phyloP scores from a whole-genome alignment of 2,888 invertebrate genomes.

The Acanthopleura granulata region DNA sequence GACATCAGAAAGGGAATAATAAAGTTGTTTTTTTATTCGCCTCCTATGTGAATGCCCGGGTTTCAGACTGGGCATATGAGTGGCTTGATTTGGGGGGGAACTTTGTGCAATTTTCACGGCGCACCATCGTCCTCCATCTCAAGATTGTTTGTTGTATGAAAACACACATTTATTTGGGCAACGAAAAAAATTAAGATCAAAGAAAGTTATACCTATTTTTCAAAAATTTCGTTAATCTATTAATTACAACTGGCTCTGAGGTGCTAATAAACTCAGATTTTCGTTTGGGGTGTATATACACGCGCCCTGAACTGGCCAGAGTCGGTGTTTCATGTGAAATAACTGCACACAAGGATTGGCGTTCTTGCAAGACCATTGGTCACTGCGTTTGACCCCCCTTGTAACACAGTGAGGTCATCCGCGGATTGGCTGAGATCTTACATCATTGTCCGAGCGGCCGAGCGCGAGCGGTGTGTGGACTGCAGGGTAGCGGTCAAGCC shows the following conservation, averaged over 20 bases:
- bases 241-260: background rate
- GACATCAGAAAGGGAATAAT: too few relatives aligned
- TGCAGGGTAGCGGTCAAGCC: conserved; percentile 1
- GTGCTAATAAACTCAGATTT: too few relatives aligned
- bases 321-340: too few relatives aligned
- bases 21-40: too few relatives aligned
- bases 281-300: too few relatives aligned
- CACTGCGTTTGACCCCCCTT: background rate
- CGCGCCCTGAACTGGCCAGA: too few relatives aligned
- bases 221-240: conserved; percentile 1
- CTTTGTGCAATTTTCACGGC: background rate
- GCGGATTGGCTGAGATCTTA: background rate
- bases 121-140: background rate
- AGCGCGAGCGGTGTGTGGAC: background rate
- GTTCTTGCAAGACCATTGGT: too few relatives aligned
- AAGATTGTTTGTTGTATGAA: background rate
- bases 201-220: background rate
- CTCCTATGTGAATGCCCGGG: too few relatives aligned
- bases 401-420: too few relatives aligned
- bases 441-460: conserved; percentile 6
- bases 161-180: background rate
- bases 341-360: too few relatives aligned
- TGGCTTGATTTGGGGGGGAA: too few relatives aligned
- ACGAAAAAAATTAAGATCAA: background rate
- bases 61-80: too few relatives aligned